phyloP scores from a whole-genome alignment of 2,113 vertebrate species.

The Beaufortia kweichowensis region DNA sequence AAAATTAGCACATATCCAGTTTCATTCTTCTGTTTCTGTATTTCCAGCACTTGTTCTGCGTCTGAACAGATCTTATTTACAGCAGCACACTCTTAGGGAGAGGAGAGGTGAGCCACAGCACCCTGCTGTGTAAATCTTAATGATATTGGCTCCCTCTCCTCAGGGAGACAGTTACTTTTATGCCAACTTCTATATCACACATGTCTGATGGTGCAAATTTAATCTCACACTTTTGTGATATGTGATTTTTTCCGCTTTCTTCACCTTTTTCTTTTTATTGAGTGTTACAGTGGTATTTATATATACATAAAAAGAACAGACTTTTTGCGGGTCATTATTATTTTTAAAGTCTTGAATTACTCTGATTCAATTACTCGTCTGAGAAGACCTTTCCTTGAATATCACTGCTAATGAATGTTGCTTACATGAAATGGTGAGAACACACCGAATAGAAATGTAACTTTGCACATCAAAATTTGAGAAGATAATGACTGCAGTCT shows the following conservation, averaged over 20 bases:
- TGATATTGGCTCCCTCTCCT: constrained; percentile 65
- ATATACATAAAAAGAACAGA: constrained; percentile 20
- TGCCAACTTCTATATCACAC: constrained; percentile 65
- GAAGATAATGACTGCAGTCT: too few relatives aligned
- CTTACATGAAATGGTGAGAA: neutral
- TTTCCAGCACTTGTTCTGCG: neutral
- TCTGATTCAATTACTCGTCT: neutral
- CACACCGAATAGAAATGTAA: too few relatives aligned
- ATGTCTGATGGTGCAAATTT: constrained; percentile 64
- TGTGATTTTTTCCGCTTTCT: constrained; percentile 27
- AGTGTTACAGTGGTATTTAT: constrained; percentile 27
- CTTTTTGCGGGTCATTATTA: neutral
- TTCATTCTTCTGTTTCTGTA: constrained; percentile 1
- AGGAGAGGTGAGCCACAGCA: constrained; percentile 65
- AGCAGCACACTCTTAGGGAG: constrained; percentile 29
- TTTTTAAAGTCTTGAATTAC: neutral
- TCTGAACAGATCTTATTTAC: constrained; percentile 38
- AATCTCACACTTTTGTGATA: constrained; percentile 61
- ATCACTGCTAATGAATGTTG: neutral
- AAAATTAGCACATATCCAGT: constrained; percentile 4
- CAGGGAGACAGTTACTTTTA: constrained; percentile 59
- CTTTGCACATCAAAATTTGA: too few relatives aligned
- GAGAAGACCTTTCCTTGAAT: neutral
- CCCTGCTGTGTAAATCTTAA: constrained; percentile 65
- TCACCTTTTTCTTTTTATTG: constrained; percentile 27